A percentile compares a stretch with the other conserved stretches of the same genome.
Conservation (phyloP, 1,140 invertebrate species). For the Platyscapa corneri region DNA sequence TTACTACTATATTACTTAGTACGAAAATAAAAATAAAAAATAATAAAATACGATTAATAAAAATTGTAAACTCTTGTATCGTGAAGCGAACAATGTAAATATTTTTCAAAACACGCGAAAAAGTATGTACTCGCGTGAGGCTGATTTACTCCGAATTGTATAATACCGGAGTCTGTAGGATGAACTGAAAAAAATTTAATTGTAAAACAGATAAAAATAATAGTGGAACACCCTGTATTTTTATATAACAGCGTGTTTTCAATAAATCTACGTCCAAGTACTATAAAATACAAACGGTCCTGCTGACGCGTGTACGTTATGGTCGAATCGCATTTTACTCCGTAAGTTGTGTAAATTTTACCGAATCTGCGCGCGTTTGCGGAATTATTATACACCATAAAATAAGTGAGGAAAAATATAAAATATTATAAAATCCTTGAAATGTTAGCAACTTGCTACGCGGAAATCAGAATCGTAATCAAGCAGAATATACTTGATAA, state of each 20-base stretch:
- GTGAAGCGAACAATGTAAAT: slow-evolving; percentile 53
- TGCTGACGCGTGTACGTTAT: slow-evolving; percentile 48
- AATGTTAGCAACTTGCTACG: slow-evolving; percentile 50
- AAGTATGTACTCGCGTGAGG: slow-evolving; percentile 27
- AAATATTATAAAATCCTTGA: slow-evolving; percentile 28
- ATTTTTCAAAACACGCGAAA: slow-evolving; percentile 26
- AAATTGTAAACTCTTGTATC: slow-evolving; percentile 42
- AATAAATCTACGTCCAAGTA: slow-evolving; percentile 54
- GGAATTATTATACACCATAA: slow-evolving; percentile 31
- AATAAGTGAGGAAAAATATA: slow-evolving; percentile 16
- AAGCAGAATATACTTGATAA: slow-evolving; percentile 53
- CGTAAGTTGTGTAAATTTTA: slow-evolving; percentile 50
- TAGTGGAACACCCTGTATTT: slow-evolving; percentile 55
- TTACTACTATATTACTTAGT: slow-evolving; percentile 33
- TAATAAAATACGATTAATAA: slow-evolving; percentile 39
- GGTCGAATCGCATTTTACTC: slow-evolving; percentile 46
- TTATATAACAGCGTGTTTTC: slow-evolving; percentile 54
- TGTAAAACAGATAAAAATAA: neutral
- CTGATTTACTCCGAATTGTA: slow-evolving; percentile 32
- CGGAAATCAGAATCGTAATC: slow-evolving; percentile 48
- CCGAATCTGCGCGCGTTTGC: slow-evolving; percentile 46
- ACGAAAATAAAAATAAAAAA: slow-evolving; percentile 8
- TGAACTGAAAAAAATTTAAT: slow-evolving; percentile 29
- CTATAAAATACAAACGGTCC: slow-evolving; percentile 43
- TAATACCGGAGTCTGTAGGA: slow-evolving; percentile 32